A percentile compares a stretch with the other conserved stretches of the same genome.
These are phyloP conservation scores for Eurosta solidaginis DNA, from an alignment of 1,140 invertebrate species.

Conservation along the genomic window DNA sequence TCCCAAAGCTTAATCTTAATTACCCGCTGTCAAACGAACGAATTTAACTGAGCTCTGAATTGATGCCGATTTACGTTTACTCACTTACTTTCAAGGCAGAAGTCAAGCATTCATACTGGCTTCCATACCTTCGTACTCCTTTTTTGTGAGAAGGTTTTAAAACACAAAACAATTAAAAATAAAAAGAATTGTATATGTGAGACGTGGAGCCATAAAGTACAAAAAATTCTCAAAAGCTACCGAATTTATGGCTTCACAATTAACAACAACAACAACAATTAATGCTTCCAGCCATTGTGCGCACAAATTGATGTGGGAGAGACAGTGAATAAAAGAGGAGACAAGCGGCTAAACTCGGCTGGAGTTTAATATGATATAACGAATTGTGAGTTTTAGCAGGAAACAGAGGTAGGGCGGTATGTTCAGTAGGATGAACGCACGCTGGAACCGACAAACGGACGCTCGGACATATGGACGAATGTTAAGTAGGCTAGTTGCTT, in stretches of 20 bases:
- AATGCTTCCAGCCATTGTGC: too few relatives aligned
- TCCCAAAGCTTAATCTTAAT: neutral
- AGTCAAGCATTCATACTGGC: neutral
- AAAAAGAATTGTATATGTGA: neutral
- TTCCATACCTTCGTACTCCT: neutral
- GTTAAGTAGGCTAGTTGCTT: too few relatives aligned
- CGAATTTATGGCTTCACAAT: neutral
- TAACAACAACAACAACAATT: constrained; percentile 5
- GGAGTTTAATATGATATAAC: too few relatives aligned
- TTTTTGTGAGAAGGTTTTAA: neutral
- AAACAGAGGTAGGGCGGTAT: too few relatives aligned
- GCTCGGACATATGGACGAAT: too few relatives aligned
- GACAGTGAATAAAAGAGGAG: too few relatives aligned
- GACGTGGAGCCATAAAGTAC: neutral
- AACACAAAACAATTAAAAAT: neutral
- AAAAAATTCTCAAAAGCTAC: neutral
- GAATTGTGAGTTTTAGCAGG: too few relatives aligned
- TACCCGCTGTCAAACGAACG: constrained; percentile 7
- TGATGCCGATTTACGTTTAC: neutral
- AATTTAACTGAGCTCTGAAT: neutral
- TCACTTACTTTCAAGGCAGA: neutral
- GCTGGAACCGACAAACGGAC: too few relatives aligned
- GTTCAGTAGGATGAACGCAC: too few relatives aligned
- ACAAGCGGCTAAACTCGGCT: too few relatives aligned
- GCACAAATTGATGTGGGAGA: too few relatives aligned